phyloP scores from a whole-genome alignment of 2,797 vertebrate genomes.

The Dipus sagitta region DNA sequence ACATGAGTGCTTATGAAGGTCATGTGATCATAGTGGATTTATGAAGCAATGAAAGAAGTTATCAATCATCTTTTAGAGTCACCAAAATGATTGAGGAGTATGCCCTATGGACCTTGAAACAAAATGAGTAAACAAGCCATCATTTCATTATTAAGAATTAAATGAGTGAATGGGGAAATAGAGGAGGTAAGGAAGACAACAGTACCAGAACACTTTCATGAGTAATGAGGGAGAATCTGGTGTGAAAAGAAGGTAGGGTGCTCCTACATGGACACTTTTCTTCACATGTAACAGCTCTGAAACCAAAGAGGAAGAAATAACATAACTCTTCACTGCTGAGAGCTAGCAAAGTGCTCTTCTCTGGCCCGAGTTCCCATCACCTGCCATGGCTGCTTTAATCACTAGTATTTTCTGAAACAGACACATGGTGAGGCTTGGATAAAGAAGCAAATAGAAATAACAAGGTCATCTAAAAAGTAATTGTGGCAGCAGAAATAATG shows the following conservation, averaged over 20 bases:
- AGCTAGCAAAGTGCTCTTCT: rapidly evolving
- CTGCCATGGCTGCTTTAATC: neutral
- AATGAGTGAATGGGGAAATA: neutral
- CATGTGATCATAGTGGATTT: neutral
- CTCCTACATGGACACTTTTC: neutral
- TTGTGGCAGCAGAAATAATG: neutral
- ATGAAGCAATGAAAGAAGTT: neutral
- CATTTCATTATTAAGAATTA: neutral
- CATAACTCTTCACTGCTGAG: neutral
- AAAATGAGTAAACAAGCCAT: neutral
- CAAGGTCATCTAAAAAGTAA: slow-evolving; percentile 26
- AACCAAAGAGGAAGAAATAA: neutral
- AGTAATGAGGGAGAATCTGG: neutral
- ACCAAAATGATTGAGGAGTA: neutral
- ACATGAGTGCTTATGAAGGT: neutral
- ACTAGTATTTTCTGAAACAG: neutral
- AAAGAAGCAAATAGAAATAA: neutral
- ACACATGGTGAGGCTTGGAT: neutral
- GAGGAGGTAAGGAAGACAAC: neutral
- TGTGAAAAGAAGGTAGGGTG: neutral
- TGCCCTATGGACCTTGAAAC: neutral
- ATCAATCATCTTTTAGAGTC: neutral
- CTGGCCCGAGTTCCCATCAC: neutral
- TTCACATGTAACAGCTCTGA: neutral
- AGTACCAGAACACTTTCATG: neutral